Conservation (phyloP, 2,113 vertebrate species). For the Corapipo altera region DNA sequence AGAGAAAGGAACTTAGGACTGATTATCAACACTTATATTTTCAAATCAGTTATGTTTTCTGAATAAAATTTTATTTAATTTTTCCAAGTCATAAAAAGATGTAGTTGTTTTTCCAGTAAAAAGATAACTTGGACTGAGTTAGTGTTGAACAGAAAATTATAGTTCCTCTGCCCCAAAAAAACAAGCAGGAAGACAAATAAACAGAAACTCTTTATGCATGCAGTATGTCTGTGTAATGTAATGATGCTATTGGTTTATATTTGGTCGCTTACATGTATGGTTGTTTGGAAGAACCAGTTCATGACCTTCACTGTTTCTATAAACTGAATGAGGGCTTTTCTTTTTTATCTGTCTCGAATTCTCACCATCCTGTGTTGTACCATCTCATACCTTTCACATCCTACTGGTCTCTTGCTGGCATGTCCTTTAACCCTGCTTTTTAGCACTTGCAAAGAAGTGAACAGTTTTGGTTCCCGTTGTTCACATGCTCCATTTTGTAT, state of each 20-base stretch:
- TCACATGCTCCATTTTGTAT: background rate
- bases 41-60: background rate
- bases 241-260: background rate
- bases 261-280: background rate
- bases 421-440: background rate
- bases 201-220: background rate
- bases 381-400: background rate
- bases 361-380: background rate
- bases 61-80: background rate
- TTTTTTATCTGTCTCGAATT: background rate
- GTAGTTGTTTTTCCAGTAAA: background rate
- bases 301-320: background rate
- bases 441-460: background rate
- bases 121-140: background rate
- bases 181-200: background rate
- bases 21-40: background rate
- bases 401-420: background rate
- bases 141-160: background rate
- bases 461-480: background rate
- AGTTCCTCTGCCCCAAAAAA: background rate
- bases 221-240: background rate
- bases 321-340: fast-evolving
- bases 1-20: background rate
- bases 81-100: background rate
- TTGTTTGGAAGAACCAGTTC: background rate